Base-by-base conservation (phyloP, 2,113 vertebrate species). In the Tychaedon coryphoeus region DNA sequence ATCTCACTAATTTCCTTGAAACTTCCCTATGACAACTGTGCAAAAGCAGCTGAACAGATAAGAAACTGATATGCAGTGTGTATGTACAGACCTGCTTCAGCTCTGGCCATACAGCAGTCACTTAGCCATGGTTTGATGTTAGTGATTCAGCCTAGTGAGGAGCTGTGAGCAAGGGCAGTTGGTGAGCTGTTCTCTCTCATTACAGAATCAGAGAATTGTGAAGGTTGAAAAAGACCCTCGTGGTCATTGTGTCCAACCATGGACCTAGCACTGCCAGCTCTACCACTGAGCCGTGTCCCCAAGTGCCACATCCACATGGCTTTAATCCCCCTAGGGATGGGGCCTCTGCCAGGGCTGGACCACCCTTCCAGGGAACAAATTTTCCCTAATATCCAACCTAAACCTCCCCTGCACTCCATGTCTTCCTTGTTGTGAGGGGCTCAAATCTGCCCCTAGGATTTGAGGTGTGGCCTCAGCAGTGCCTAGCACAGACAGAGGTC, bases 391-490 rank as follows among this genome's bases (percentile, higher is more conserved):
- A n/a, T 16, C n/a, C 54, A 60, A 15, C 16, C 26, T 54, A 19
- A 53, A 38, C 19, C 5, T 62, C 19, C 40, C 17, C 16, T 38
- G 29, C 28, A 19, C 38, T 61, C 28, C 4, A 3, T 38, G 28
- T 16, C 6, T 45, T 45, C 0, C 6, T 24, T 14, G 6, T 22
- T 0, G 1, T n/a, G n/a, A 45, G 38, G 22, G 28, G 9, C 38
- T 12, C 33, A 45, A 28, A 16, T 5, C 3, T 29, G 33, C 5
- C 3, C 19, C 19, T 47, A 40, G 56, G 38, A 1, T 16, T 1
- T 19, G 54, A n/a, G 54, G 18, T 38, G 64, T 60, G 64, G 22
- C 47, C 33, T 45, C 54, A 38, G 45, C 45, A 43, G 53, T 43
- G 24, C 61, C 72, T 62, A 51, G 64, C 54, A 53, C 51, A 40